These are phyloP conservation scores for Orchestia grillus DNA, from an alignment of 1,140 invertebrate species.

Conservation along the genomic window DNA sequence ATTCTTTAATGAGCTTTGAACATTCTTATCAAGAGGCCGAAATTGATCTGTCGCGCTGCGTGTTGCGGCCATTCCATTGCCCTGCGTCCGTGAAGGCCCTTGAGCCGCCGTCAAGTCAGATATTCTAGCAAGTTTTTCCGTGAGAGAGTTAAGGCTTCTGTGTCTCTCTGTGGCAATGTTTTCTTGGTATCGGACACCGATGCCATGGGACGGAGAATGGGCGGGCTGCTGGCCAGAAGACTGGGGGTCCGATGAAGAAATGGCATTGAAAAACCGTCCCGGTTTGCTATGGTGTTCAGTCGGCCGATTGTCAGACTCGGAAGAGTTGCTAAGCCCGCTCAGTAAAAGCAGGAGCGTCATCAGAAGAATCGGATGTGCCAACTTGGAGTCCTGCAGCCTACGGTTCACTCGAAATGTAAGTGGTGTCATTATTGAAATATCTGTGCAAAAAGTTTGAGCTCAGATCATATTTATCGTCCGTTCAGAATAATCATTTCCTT, in stretches of 20 bases:
- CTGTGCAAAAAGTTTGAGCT: background rate
- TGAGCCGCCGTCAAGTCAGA: background rate
- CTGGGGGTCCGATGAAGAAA: background rate
- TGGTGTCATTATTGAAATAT: background rate
- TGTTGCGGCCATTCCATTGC: background rate
- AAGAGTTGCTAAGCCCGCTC: background rate
- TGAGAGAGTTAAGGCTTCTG: background rate
- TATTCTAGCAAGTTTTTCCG: background rate
- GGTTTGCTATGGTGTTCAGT: background rate
- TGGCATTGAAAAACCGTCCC: slow-evolving; percentile 33
- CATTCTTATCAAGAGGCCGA: background rate
- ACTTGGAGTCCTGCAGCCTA: background rate
- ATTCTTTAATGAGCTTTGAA: background rate
- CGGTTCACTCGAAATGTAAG: background rate
- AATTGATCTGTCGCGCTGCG: background rate
- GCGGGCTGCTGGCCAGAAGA: background rate
- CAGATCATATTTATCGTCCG: background rate
- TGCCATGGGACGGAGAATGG: slow-evolving; percentile 11
- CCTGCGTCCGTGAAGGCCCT: background rate
- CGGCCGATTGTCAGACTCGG: background rate
- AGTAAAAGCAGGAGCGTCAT: background rate
- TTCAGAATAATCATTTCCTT: background rate
- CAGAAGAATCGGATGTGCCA: background rate
- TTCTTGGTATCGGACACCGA: slow-evolving; percentile 15
- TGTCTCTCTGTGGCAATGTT: background rate